Evolutionary conservation across 2,888 invertebrate genomes (phyloP), one percentile per base, ranked within the genome.

Genomic region (Aleiodes leptofemur): DNA sequence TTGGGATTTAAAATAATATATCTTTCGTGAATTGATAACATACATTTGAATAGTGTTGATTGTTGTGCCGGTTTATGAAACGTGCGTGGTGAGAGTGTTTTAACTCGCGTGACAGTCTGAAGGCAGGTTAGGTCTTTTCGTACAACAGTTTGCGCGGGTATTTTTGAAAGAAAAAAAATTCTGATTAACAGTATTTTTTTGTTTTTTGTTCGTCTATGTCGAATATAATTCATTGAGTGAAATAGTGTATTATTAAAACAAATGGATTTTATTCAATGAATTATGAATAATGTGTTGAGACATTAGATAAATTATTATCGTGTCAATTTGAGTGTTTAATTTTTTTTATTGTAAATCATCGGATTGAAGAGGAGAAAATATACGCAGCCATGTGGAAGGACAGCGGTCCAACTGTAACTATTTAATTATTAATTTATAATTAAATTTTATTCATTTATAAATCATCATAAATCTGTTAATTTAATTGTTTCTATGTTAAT

Each of bases 371-470:
- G 70, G 34, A 56, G 50, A 14, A 55, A 75, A 43, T 68, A 73
- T 70, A 38, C 59, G 13, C 76, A 72, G 78, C 71, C 73, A 81
- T 81, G 81, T 81, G 81, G 81, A 81, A 81, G 77, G 81, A 81
- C 77, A 81, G 81, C 79, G 81, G 81, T 68, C 81, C 81, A 68
- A 81, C 81, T 78, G 81, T 81, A 81, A 81, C 76, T 81, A 79
- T 73, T 29, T 50, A 43, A 31, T 75, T 72, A 11, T 69, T 53
- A 50, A 59, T 69, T 53, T 34, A 59, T 75, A 31, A 14, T 23
- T 57, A 57, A 57, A 29, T 50, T 51, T 56, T 16, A 48, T 11
- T 29, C 16, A 6, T 50, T 16, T 1, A 68, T 50, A 50, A 68
- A 50, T 50, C 48, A 29, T 7, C 11, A 51, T 5, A 51, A 29